Evolutionary conservation across 1,140 invertebrate genomes (phyloP).

Genomic region (Brevipalpus yothersi): DNA sequence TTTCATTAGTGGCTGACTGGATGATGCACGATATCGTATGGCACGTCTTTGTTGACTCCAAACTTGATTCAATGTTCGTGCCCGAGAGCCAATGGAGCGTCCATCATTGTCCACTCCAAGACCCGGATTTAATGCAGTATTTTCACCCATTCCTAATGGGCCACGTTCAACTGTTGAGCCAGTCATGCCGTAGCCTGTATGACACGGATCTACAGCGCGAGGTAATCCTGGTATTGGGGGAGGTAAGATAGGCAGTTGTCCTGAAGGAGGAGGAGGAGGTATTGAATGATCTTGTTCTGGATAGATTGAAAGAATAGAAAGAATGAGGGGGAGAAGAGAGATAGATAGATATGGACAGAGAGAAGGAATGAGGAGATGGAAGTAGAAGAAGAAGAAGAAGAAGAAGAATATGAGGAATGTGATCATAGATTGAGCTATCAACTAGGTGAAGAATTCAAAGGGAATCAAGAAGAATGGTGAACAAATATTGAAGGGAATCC

Average conservation of each 20-base stretch:
- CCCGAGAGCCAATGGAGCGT: neutral
- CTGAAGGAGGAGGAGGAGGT: neutral
- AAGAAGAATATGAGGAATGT: neutral
- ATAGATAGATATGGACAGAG: neutral
- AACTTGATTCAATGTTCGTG: slow-evolving; percentile 3
- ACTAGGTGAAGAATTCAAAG: neutral
- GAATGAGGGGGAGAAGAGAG: neutral
- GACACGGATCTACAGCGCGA: neutral
- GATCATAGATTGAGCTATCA: neutral
- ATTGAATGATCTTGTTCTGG: neutral
- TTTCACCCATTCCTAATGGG: neutral
- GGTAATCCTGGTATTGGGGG: neutral
- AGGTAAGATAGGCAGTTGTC: neutral
- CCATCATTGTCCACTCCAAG: neutral
- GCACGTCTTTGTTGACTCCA: slow-evolving; percentile 5
- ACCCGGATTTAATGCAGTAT: neutral
- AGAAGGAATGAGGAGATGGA: neutral
- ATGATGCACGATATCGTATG: slow-evolving; percentile 1
- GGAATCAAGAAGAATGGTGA: neutral
- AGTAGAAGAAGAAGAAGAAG: neutral
- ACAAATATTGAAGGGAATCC: neutral
- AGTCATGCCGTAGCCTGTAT: neutral
- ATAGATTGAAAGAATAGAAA: neutral
- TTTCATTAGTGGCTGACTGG: slow-evolving; percentile 6
- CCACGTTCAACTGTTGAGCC: neutral